phyloP scores from a whole-genome alignment of 2,797 vertebrate species.

The Phoxinus dragarum region DNA sequence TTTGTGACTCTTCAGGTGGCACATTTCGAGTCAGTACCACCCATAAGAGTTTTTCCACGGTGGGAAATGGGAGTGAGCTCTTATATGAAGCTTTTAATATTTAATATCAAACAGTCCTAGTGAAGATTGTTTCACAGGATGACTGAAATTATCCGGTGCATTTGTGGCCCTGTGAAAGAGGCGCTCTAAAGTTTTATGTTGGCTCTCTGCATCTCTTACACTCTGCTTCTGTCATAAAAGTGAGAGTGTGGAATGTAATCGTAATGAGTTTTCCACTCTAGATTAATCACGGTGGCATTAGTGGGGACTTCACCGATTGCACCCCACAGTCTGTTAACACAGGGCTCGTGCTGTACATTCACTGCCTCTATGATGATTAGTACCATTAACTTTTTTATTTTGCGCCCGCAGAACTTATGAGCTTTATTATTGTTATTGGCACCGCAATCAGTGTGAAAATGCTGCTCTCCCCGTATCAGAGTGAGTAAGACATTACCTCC shows the following conservation, averaged over 20 bases:
- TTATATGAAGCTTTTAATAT: conserved; percentile 18
- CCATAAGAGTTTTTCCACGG: not conserved
- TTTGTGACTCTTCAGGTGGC: not conserved
- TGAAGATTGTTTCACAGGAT: conserved; percentile 6
- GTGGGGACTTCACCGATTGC: conserved; percentile 39
- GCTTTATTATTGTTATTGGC: conserved; percentile 40
- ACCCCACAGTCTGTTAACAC: conserved; percentile 53
- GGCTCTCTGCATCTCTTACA: conserved; percentile 1
- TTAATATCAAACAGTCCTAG: conserved; percentile 1
- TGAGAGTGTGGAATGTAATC: conserved; percentile 48
- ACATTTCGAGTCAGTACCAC: not conserved
- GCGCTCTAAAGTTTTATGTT: not conserved
- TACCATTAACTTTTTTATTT: conserved; percentile 47
- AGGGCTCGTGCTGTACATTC: conserved; percentile 40
- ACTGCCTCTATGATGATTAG: conserved; percentile 51
- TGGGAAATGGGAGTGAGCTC: not conserved
- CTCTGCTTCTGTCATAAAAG: conserved; percentile 43
- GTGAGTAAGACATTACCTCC: conserved; percentile 38
- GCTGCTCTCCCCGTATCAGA: conserved; percentile 43
- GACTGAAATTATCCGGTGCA: not conserved
- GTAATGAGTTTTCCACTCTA: conserved; percentile 63
- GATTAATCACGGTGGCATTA: conserved; percentile 55
- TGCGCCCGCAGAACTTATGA: conserved; percentile 33
- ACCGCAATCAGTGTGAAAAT: conserved; percentile 50
- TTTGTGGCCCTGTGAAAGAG: conserved; percentile 4